A percentile compares a stretch with the other conserved stretches of the same genome.
These are phyloP conservation scores for Nemotelus pantherinus DNA, from an alignment of 2,888 invertebrate species.

Conservation along the genomic window DNA sequence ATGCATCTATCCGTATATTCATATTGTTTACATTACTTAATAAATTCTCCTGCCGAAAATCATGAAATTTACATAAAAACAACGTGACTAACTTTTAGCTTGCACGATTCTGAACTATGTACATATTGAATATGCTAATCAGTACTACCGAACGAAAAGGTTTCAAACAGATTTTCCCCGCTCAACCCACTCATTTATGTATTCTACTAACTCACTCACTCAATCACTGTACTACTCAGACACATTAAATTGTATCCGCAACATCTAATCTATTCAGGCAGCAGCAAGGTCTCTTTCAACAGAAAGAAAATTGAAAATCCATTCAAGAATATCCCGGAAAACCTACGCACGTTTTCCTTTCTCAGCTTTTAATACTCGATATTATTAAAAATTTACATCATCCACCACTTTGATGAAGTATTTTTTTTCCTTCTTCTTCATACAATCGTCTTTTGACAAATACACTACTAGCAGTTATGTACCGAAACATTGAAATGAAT, in stretches of 20 bases:
- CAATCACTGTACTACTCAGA: too few species aligned
- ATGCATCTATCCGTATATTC: too few species aligned
- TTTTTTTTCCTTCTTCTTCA: background rate
- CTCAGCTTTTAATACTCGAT: slow-evolving; percentile 3
- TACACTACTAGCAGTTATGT: too few species aligned
- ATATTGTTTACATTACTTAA: slow-evolving; percentile 28
- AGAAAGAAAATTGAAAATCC: too few species aligned
- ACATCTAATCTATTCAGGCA: too few species aligned
- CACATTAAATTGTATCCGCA: too few species aligned
- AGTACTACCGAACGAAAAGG: background rate
- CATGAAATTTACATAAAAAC: slow-evolving; percentile 25
- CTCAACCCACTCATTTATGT: too few species aligned
- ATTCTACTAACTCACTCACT: too few species aligned
- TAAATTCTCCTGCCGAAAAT: background rate
- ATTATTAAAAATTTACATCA: slow-evolving; percentile 19
- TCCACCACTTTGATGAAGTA: slow-evolving; percentile 14
- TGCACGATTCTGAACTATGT: slow-evolving; percentile 5
- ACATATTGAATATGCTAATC: slow-evolving; percentile 33
- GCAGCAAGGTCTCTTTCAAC: too few species aligned
- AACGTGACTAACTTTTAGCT: slow-evolving; percentile 21
- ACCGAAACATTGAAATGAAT: too few species aligned
- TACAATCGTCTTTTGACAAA: background rate
- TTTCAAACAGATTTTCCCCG: too few species aligned
- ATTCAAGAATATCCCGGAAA: too few species aligned
- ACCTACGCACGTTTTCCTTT: background rate